Percentiles rank a stretch among this genome's conserved stretches.
Evolutionary conservation across 2,113 vertebrate genomes (phyloP).

Genomic region (Piprites chloris): DNA sequence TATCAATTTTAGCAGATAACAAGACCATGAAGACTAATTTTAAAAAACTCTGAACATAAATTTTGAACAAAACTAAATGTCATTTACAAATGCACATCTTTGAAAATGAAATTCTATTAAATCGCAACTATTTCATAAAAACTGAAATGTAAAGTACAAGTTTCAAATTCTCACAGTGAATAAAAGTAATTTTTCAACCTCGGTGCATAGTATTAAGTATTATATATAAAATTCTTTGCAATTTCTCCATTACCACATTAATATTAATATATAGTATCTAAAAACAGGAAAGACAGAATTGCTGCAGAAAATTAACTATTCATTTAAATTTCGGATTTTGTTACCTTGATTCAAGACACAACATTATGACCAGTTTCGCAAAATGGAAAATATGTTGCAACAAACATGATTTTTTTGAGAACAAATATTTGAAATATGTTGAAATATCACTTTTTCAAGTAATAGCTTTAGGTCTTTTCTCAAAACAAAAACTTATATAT

Average conservation of each 20-base stretch:
- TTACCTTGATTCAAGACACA: neutral
- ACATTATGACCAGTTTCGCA: neutral
- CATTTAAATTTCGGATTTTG: neutral
- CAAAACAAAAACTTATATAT: neutral
- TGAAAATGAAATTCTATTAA: neutral
- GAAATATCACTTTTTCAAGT: neutral
- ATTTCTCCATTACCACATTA: neutral
- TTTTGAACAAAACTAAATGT: neutral
- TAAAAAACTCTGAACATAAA: neutral
- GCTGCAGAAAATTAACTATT: neutral
- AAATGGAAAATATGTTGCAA: neutral
- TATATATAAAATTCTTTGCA: neutral
- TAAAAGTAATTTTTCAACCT: neutral
- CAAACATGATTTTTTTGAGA: rapidly evolving
- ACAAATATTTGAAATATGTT: neutral
- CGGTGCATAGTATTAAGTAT: neutral
- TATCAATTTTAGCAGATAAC: neutral
- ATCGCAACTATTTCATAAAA: neutral
- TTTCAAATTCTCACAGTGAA: neutral
- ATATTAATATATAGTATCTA: neutral
- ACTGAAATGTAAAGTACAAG: neutral
- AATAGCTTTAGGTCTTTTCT: neutral
- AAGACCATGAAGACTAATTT: neutral
- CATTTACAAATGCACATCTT: neutral
- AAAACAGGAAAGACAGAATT: neutral